phyloP scores from a whole-genome alignment of 2,797 vertebrate species.

The Ibycter americanus region DNA sequence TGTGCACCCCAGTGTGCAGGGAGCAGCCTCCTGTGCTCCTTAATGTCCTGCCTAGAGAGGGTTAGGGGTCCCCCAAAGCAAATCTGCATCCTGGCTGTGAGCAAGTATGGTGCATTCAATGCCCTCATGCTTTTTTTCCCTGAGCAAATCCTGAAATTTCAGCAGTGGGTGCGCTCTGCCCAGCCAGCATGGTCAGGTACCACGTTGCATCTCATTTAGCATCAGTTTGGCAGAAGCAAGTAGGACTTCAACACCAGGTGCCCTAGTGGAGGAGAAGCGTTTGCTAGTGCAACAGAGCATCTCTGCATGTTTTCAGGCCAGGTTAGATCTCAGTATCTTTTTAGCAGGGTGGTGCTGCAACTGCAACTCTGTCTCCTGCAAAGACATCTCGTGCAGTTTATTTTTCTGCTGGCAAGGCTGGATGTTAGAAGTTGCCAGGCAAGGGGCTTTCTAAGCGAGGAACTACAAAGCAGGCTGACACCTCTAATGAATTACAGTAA shows the following conservation, averaged over 20 bases:
- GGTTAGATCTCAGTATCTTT: background rate
- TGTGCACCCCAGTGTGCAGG: accelerated
- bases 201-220: accelerated
- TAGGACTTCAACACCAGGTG: background rate
- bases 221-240: background rate
- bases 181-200: accelerated
- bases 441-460: background rate
- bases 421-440: background rate
- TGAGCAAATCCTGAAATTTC: accelerated
- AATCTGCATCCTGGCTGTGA: accelerated
- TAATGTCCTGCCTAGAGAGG: background rate
- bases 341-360: background rate
- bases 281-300: background rate
- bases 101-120: accelerated
- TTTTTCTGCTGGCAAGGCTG: background rate
- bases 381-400: background rate
- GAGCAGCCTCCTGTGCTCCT: background rate
- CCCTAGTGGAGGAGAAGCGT: background rate
- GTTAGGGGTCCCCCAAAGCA: background rate
- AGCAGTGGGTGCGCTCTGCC: background rate
- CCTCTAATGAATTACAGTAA: conserved; percentile 62
- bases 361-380: background rate
- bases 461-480: conserved; percentile 65
- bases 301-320: no score
- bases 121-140: accelerated